Evolutionary conservation across 2,113 vertebrate species (phyloP), one percentile per base, ranked within the genome.

Genomic region (Anas platyrhynchos): DNA sequence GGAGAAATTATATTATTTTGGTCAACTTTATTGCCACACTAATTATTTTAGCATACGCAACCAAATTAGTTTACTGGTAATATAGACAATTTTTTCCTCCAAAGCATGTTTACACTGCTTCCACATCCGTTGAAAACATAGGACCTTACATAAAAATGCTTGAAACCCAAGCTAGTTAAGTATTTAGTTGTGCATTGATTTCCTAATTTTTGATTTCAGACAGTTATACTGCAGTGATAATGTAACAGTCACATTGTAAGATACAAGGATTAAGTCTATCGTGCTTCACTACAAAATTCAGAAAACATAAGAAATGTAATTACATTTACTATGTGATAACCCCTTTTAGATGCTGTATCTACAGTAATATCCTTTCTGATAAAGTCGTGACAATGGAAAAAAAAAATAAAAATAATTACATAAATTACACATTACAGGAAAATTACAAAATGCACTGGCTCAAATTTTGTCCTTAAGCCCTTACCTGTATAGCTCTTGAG

Each of bases 261-360:
- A 74, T 25, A 46, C 34, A 58, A 83, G 79, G 61, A 86, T 72
- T n/a, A 86, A 68, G 29, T 59, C 56, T 59, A 41, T 59, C 54
- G 48, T 43, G 43, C 83, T 91, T 75, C 76, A 61, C 76, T 90
- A 72, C 67, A 79, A 91, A 89, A 88, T 46, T 88, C 75, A 54
- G 52, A 90, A 88, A 93, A 81, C 79, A 62, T 17, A 68, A 81
- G 83, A 88, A 86, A 86, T 74, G 88, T 90, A 88, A 94, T 91
- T 91, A 88, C 83, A 89, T 88, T 95, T 88, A 74, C 82, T 38
- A 5, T 67, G 85, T 50, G 79, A 66, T 83, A 94, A 95, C 91
- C 75, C 88, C 73, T 86, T 86, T 94, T 89, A 81, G 83, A 81
- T 14, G 26, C 77, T 56, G 56, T 91, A 85, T 78, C 94, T 89